Conservation (phyloP, 2,888 invertebrate genomes). For the Diabrotica balteata region DNA sequence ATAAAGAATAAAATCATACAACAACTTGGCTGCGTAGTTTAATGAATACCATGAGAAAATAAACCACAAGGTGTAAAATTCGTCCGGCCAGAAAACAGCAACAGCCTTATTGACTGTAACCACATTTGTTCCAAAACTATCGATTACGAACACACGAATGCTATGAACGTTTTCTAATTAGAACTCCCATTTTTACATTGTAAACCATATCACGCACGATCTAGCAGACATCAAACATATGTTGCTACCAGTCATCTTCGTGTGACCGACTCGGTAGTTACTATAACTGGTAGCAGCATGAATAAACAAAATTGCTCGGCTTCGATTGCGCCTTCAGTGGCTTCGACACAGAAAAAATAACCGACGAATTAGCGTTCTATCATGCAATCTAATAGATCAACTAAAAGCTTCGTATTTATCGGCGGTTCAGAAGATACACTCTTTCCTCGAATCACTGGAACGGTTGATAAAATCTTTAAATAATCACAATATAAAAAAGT, state of each 20-base stretch:
- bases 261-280: constrained; percentile 11
- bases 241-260: constrained; percentile 19
- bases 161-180: constrained; percentile 12
- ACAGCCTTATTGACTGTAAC: background rate
- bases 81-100: background rate
- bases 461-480: too few relatives aligned
- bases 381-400: constrained; percentile 1
- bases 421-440: background rate
- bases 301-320: constrained; percentile 12
- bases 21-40: too few relatives aligned
- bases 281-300: constrained; percentile 15
- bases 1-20: too few relatives aligned
- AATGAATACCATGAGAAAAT: too few relatives aligned
- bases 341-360: constrained; percentile 10
- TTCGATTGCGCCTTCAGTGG: constrained; percentile 11
- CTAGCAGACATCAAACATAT: constrained; percentile 22
- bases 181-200: constrained; percentile 21
- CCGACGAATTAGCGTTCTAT: constrained; percentile 7
- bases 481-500: too few relatives aligned
- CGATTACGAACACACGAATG: constrained; percentile 22
- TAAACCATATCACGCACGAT: constrained; percentile 22
- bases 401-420: background rate
- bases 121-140: constrained; percentile 8
- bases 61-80: too few relatives aligned
- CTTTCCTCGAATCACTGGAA: too few relatives aligned